These are phyloP conservation scores for Merops nubicus DNA, from an alignment of 2,113 vertebrate species.

Conservation along the genomic window DNA sequence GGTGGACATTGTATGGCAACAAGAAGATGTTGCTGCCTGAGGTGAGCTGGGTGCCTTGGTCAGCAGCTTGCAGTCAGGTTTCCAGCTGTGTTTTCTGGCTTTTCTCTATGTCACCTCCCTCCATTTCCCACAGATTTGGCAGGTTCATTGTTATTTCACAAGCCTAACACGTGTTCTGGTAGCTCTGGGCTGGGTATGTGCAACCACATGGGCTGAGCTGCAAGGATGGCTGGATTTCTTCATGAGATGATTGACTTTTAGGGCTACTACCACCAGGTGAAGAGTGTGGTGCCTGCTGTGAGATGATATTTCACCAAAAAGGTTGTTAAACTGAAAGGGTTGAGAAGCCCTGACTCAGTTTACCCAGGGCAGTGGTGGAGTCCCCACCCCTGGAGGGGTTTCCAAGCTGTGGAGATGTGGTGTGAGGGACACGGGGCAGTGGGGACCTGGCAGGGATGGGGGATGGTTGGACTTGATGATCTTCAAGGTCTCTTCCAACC, in stretches of 20 bases:
- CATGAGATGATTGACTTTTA: not conserved
- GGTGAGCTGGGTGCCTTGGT: not conserved
- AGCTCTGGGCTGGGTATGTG: not conserved
- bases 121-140: not conserved
- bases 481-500: not conserved
- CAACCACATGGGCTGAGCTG: not conserved
- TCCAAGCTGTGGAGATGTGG: too few relatives aligned
- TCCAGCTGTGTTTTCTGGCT: not conserved
- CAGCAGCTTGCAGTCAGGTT: not conserved
- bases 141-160: not conserved
- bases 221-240: rapidly evolving
- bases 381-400: too few relatives aligned
- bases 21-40: not conserved
- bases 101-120: not conserved
- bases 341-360: too few relatives aligned
- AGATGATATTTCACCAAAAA: not conserved
- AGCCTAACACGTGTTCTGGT: not conserved
- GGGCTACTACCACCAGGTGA: rapidly evolving
- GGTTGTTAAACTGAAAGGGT: not conserved
- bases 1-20: not conserved
- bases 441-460: too few relatives aligned
- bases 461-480: too few relatives aligned
- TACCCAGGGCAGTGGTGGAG: too few relatives aligned
- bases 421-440: too few relatives aligned
- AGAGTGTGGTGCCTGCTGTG: not conserved